phyloP scores from a whole-genome alignment of 2,113 vertebrate species.

The Varanus komodoensis region DNA sequence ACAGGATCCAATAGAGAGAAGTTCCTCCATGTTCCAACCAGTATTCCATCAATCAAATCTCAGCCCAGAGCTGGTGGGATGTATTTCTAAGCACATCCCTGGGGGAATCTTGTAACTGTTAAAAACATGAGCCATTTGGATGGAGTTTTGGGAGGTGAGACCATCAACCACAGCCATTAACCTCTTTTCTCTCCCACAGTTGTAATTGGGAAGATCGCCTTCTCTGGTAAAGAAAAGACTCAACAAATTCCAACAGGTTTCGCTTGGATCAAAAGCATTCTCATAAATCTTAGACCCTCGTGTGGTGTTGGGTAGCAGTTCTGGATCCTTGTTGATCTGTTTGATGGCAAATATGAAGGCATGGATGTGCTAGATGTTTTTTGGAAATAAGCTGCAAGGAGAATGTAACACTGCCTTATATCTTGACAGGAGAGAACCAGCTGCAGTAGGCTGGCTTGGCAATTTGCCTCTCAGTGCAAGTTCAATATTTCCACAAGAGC shows the following conservation, averaged over 20 bases:
- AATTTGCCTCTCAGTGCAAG: no score
- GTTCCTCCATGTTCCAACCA: no score
- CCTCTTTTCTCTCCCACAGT: background rate
- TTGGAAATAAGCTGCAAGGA: background rate
- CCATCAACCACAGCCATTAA: background rate
- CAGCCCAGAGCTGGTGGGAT: no score
- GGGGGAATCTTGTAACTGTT: background rate
- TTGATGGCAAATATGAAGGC: background rate
- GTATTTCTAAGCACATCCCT: background rate
- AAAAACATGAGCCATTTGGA: slow-evolving; percentile 4
- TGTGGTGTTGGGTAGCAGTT: background rate
- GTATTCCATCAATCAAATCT: no score
- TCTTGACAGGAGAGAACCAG: background rate
- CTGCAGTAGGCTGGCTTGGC: no score
- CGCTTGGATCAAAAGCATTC: background rate
- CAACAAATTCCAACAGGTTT: no score
- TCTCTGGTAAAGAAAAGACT: background rate
- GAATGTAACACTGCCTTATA: background rate
- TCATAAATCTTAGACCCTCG: background rate
- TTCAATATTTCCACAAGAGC: no score
- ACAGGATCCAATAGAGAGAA: no score
- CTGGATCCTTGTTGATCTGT: background rate
- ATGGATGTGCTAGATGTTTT: background rate
- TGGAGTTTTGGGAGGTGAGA: background rate
- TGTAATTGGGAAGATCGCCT: background rate